Base-by-base conservation (phyloP, 1,140 invertebrate genomes). In the Drosophila seguyi region DNA sequence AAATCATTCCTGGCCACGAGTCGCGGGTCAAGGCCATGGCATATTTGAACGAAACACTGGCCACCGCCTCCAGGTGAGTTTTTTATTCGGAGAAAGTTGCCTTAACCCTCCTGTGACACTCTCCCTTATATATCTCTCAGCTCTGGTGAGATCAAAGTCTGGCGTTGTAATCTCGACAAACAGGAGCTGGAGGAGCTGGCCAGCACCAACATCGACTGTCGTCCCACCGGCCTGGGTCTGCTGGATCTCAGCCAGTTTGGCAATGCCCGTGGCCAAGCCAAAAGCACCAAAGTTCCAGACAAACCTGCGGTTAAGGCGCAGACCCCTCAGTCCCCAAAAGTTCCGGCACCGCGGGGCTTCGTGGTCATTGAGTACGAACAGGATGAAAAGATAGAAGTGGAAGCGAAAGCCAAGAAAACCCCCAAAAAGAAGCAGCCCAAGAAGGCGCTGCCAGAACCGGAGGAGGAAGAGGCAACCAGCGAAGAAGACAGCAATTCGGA, bases 131-230 rank as follows among this genome's bases (percentile, higher is more conserved):
- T 20, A 27, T 4, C 2, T 18, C n/a, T 16, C 4, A 97, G 96
- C 93, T 94, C 95, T 44, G 97, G 97, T 1, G 95, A 96, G 91
- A 94, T 98, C 41, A 97, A 97, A 93, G 79, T 97, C 0, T 98
- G 97, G 96, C 93, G 92, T 18, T 92, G 94, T 29, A 81, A 93
- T 10, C 90, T 94, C 36, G 91, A 93, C 2, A 92, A 94, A 48
- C 92, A 92, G 60, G 92, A 84, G 16, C 83, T 96, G 29, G 91
- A 85, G 66, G 92, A 94, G 86, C 84, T 95, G 61, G 93, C 93
- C 52, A 92, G 91, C 50, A 75, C 84, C 29, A 94, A 94, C 90
- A 94, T 94, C 7, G 94, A 94, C 22, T 95, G 95, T 88, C 93
- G 95, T 78, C 93, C 95, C 6, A 95, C 94, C 29, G 95, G 94